Conservation (phyloP, 2,888 invertebrate genomes). For the Empis livida region DNA sequence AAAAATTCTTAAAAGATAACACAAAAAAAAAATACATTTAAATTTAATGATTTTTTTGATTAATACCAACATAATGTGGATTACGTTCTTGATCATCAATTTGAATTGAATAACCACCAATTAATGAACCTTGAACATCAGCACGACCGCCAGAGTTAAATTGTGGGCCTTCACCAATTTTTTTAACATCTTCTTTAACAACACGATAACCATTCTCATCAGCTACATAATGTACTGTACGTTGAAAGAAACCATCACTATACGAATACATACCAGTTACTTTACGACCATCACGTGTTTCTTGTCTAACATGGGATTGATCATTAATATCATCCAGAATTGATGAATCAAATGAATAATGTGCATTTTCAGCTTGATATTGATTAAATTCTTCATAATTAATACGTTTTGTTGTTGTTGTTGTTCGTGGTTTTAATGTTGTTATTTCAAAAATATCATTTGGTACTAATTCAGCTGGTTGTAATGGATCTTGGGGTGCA, state of each 20-base stretch:
- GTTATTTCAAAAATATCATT: neutral
- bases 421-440: constrained; percentile 11
- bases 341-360: constrained; percentile 36
- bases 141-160: constrained; percentile 38
- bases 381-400: constrained; percentile 18
- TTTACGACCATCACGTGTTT: constrained; percentile 30
- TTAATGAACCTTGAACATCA: constrained; percentile 34
- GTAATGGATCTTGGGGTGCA: constrained; percentile 10
- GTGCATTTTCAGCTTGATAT: constrained; percentile 34
- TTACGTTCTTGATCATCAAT: neutral
- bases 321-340: constrained; percentile 39
- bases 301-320: constrained; percentile 29
- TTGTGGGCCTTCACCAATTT: constrained; percentile 39
- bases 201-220: constrained; percentile 49
- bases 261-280: constrained; percentile 44
- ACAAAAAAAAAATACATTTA: too few species aligned
- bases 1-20: too few species aligned
- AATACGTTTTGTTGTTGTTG: constrained; percentile 13
- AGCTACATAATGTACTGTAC: constrained; percentile 44
- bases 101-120: constrained; percentile 35
- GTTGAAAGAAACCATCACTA: constrained; percentile 44
- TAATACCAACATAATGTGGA: constrained; percentile 1
- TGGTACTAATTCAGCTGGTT: constrained; percentile 1
- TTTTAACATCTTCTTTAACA: constrained; percentile 37
- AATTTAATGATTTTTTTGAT: neutral